Conservation (phyloP, 2,797 vertebrate genomes). For the Vipera latastei region DNA sequence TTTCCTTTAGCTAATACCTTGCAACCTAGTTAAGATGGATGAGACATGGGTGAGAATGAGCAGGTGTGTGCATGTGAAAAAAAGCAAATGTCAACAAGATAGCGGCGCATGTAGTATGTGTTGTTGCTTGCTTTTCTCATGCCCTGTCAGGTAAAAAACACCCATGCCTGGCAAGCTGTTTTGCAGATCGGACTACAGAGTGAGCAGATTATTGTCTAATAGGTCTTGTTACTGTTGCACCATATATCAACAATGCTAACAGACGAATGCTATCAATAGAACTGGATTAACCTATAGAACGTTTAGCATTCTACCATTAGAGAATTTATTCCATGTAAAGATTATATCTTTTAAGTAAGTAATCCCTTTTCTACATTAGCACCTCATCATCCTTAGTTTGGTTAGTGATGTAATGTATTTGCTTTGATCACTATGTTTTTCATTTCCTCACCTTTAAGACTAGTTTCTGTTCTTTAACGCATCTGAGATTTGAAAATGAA, state of each 20-base stretch:
- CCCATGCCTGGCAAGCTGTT: too few species aligned
- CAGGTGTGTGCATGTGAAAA: too few species aligned
- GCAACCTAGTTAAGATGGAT: too few species aligned
- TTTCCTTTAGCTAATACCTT: too few species aligned
- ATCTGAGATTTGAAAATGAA: neutral
- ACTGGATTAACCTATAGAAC: constrained; percentile 2
- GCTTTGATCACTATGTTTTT: constrained; percentile 26
- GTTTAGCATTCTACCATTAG: neutral
- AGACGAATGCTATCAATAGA: neutral
- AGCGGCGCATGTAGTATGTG: too few species aligned
- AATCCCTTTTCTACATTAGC: constrained; percentile 19
- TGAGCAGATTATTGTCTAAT: neutral
- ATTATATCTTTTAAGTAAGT: constrained; percentile 19
- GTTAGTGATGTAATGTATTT: constrained; percentile 14
- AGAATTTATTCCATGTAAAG: neutral
- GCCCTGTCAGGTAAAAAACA: too few species aligned
- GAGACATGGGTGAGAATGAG: too few species aligned
- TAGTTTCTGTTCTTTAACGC: neutral
- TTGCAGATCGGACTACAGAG: too few species aligned
- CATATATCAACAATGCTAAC: neutral
- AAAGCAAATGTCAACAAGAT: too few species aligned
- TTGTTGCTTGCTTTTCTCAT: too few species aligned
- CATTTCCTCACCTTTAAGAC: constrained; percentile 11
- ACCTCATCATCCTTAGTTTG: neutral
- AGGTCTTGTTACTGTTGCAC: neutral